These are phyloP conservation scores for Lepidocyrtoides sp. DNA, from an alignment of 2,888 invertebrate species.

Conservation along the genomic window DNA sequence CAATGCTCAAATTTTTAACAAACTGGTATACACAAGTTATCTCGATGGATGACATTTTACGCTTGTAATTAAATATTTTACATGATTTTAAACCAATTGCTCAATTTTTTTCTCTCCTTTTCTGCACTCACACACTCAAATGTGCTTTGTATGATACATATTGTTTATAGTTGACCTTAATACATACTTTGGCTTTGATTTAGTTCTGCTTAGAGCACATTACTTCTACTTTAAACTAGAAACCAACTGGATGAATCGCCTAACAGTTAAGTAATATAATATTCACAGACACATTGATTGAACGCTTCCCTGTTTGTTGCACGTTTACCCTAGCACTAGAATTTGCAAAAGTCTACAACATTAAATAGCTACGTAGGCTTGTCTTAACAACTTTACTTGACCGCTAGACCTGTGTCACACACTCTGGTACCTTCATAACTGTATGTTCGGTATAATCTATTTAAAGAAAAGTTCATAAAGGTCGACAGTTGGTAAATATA, in stretches of 20 bases:
- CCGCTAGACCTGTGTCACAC: no score
- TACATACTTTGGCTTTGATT: conserved; percentile 8
- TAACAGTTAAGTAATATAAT: conserved; percentile 19
- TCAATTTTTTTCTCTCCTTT: background rate
- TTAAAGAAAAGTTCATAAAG: no score
- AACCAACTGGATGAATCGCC: background rate
- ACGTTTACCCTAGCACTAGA: background rate
- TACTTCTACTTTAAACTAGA: background rate
- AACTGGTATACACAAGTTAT: background rate
- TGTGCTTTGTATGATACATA: background rate
- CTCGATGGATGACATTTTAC: background rate
- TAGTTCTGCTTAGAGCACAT: background rate
- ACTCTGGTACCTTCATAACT: no score
- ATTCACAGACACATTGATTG: conserved; percentile 69
- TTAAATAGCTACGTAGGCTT: no score
- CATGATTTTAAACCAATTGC: background rate
- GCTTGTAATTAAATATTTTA: background rate
- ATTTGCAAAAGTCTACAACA: no score
- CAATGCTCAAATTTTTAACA: no score
- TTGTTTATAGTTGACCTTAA: background rate
- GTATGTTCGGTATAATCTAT: no score
- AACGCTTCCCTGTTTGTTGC: conserved; percentile 70
- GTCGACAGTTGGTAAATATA: background rate
- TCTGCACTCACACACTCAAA: no score
- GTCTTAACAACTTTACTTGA: no score